phyloP scores from a whole-genome alignment of 2,113 vertebrate species.

The Nothocercus julius region DNA sequence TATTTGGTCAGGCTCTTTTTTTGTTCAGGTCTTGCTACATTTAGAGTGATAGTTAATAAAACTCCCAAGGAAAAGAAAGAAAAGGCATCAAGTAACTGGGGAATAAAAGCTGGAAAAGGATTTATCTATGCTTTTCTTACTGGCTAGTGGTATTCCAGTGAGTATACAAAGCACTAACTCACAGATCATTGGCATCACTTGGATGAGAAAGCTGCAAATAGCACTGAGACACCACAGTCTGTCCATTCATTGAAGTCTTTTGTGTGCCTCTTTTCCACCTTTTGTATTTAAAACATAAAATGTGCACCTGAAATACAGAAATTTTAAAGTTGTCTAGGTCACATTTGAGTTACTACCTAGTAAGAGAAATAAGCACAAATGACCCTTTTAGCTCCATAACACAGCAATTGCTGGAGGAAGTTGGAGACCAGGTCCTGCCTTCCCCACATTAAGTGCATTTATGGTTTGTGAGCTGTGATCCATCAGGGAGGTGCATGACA shows the following conservation, averaged over 20 bases:
- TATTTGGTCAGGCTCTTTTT: background rate
- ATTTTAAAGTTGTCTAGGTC: background rate
- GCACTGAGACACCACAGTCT: background rate
- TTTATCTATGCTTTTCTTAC: background rate
- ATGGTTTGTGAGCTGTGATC: slow-evolving; percentile 51
- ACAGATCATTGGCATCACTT: background rate
- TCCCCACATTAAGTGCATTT: slow-evolving; percentile 22
- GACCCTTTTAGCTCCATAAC: background rate
- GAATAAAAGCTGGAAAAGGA: background rate
- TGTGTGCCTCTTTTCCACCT: background rate
- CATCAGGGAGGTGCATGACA: slow-evolving; percentile 48
- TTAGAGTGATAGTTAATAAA: background rate
- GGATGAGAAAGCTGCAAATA: background rate
- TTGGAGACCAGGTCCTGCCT: background rate
- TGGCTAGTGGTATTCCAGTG: background rate
- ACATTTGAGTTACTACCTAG: background rate
- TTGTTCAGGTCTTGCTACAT: background rate
- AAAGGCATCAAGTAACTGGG: background rate
- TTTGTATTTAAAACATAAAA: background rate
- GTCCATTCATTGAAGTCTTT: background rate
- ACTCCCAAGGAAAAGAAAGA: background rate
- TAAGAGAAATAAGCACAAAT: background rate
- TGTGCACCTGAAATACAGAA: background rate
- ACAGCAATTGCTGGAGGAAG: background rate
- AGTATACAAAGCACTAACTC: background rate